A percentile compares a stretch with the other conserved stretches of the same genome.
Conservation (phyloP, 2,888 invertebrate species). For the Piscicola geometra region DNA sequence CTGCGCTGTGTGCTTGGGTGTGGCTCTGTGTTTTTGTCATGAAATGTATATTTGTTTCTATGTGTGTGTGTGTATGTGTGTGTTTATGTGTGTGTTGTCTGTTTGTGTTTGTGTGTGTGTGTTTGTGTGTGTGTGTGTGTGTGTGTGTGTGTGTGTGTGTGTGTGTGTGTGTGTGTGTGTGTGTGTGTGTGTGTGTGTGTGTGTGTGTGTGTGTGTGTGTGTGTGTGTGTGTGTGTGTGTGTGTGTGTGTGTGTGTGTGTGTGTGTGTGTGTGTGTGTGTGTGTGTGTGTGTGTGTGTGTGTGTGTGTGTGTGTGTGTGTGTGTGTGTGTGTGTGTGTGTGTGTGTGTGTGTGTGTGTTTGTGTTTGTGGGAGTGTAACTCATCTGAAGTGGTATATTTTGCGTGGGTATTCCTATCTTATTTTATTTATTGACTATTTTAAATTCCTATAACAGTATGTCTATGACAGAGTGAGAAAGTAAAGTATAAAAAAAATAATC, state of each 20-base stretch:
- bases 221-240: constrained; percentile 19
- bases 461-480: too few relatives aligned
- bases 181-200: constrained; percentile 19
- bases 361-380: constrained; percentile 21
- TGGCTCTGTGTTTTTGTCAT: too few relatives aligned
- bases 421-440: too few relatives aligned
- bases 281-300: constrained; percentile 9
- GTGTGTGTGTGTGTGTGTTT: constrained; percentile 24
- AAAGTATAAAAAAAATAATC: too few relatives aligned
- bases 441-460: too few relatives aligned
- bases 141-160: constrained; percentile 17
- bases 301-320: constrained; percentile 25
- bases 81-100: too few relatives aligned
- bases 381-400: too few relatives aligned
- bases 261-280: constrained; percentile 21
- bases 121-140: constrained; percentile 11
- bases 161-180: constrained; percentile 19
- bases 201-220: constrained; percentile 14
- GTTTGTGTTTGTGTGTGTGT: not conserved
- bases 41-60: too few relatives aligned
- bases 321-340: constrained; percentile 26
- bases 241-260: constrained; percentile 16
- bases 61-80: too few relatives aligned
- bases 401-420: too few relatives aligned
- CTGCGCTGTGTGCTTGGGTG: too few relatives aligned